Evolutionary conservation across 2,113 vertebrate genomes (phyloP).

Genomic region (Heterochromis multidens): DNA sequence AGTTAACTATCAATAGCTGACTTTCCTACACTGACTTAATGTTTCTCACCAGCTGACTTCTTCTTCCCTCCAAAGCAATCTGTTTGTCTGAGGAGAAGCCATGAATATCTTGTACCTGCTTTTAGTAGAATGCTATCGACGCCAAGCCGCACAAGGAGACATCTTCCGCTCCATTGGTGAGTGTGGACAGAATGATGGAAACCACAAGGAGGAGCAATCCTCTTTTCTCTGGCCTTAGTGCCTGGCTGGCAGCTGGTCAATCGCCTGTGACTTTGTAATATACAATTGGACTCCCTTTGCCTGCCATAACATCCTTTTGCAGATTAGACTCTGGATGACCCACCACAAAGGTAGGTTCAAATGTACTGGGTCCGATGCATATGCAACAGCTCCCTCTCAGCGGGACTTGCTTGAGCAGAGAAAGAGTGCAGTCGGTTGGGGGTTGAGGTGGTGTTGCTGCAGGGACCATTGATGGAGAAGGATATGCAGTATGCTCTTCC

Average conservation of each 20-base stretch:
- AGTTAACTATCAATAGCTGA: conserved; percentile 1
- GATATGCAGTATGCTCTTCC: conserved; percentile 19
- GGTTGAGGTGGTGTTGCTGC: conserved; percentile 2
- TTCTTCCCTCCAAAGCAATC: conserved; percentile 23
- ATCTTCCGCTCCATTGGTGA: conserved; percentile 34
- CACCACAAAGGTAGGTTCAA: conserved; percentile 43
- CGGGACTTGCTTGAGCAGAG: conserved; percentile 26
- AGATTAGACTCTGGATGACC: conserved; percentile 57
- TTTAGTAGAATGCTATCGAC: conserved; percentile 15
- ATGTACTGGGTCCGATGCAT: conserved; percentile 55
- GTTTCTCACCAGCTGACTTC: conserved; percentile 14
- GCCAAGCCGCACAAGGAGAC: conserved; percentile 16
- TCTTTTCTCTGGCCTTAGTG: conserved; percentile 37
- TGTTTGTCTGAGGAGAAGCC: conserved; percentile 30
- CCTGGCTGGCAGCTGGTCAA: conserved; percentile 47
- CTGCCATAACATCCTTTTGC: conserved; percentile 45
- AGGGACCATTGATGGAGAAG: conserved; percentile 35
- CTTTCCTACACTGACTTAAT: conserved; percentile 19
- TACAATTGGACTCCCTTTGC: conserved; percentile 46
- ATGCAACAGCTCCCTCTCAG: conserved; percentile 46
- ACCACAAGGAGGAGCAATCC: conserved; percentile 33
- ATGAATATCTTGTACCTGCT: conserved; percentile 46
- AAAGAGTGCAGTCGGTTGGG: not conserved
- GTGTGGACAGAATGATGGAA: conserved; percentile 58
- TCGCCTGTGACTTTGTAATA: conserved; percentile 54